Conservation (phyloP, 1,140 invertebrate genomes). For the Aphidius gifuensis region DNA sequence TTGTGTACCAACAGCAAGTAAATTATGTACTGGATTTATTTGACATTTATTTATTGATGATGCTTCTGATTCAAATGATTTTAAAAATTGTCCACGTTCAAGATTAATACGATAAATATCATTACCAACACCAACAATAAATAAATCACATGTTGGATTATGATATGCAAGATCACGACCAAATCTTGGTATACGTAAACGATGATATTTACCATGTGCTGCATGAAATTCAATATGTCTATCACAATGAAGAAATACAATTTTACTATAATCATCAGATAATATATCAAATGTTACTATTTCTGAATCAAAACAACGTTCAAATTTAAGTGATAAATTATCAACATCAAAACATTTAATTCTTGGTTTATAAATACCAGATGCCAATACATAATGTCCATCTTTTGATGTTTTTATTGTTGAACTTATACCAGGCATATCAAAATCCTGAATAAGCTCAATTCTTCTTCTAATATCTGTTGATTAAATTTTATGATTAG, state of each 20-base stretch:
- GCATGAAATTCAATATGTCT: slow-evolving; percentile 94
- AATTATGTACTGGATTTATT: slow-evolving; percentile 85
- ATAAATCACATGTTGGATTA: slow-evolving; percentile 85
- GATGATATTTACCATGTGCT: slow-evolving; percentile 86
- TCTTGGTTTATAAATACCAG: slow-evolving; percentile 95
- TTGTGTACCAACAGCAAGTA: slow-evolving; percentile 84
- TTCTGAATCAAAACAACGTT: slow-evolving; percentile 96
- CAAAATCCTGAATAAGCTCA: slow-evolving; percentile 98
- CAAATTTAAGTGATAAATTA: slow-evolving; percentile 97
- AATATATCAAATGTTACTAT: slow-evolving; percentile 83
- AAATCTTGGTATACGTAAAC: slow-evolving; percentile 90
- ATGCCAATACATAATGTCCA: slow-evolving; percentile 87
- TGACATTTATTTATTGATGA: slow-evolving; percentile 80
- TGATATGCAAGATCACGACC: slow-evolving; percentile 94
- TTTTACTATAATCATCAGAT: slow-evolving; percentile 87
- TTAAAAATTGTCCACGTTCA: slow-evolving; percentile 90
- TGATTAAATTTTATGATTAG: slow-evolving; percentile 8
- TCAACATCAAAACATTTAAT: slow-evolving; percentile 95
- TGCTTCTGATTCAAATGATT: slow-evolving; percentile 74
- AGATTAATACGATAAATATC: slow-evolving; percentile 95
- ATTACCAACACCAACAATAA: slow-evolving; percentile 81
- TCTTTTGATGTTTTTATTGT: slow-evolving; percentile 85
- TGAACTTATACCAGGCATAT: slow-evolving; percentile 93
- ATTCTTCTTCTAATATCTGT: slow-evolving; percentile 82
- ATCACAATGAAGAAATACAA: slow-evolving; percentile 79